Evolutionary conservation across 2,797 vertebrate genomes (phyloP).

Genomic region (Epinephelus awoara): DNA sequence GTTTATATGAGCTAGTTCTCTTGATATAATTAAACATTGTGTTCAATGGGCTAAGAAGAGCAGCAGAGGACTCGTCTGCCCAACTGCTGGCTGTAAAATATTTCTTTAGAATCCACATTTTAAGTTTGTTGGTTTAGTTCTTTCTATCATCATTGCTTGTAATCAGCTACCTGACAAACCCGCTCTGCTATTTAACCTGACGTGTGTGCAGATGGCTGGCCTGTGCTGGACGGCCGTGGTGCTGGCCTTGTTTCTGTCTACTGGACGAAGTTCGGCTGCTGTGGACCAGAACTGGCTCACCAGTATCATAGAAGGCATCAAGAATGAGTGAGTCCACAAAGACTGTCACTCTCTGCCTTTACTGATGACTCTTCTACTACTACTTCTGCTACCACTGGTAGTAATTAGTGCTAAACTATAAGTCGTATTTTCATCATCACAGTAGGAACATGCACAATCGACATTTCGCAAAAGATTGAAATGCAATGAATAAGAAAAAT

Average conservation of each 20-base stretch:
- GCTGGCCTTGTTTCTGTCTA: slow-evolving; percentile 22
- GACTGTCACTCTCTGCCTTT: not conserved
- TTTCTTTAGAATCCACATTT: not conserved
- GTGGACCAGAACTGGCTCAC: slow-evolving; percentile 26
- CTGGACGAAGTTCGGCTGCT: slow-evolving; percentile 2
- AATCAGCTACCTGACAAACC: not conserved
- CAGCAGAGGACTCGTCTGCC: too few species aligned
- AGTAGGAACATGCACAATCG: too few species aligned
- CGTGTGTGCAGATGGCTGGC: slow-evolving; percentile 38
- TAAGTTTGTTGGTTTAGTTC: not conserved
- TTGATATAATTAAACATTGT: not conserved
- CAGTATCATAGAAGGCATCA: slow-evolving; percentile 6
- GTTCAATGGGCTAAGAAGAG: not conserved
- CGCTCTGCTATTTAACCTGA: not conserved
- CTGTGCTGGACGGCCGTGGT: slow-evolving; percentile 14
- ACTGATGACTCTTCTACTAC: not conserved
- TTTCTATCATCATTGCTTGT: not conserved
- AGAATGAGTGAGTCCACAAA: slow-evolving; percentile 19
- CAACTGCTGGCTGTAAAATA: not conserved
- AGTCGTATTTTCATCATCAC: too few species aligned
- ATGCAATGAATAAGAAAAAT: too few species aligned
- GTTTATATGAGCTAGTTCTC: too few species aligned
- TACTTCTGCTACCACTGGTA: too few species aligned
- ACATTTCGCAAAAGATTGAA: too few species aligned
- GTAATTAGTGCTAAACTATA: too few species aligned